Evolutionary conservation across 2,797 vertebrate species (phyloP).

Genomic region (Muscicapa comitata): DNA sequence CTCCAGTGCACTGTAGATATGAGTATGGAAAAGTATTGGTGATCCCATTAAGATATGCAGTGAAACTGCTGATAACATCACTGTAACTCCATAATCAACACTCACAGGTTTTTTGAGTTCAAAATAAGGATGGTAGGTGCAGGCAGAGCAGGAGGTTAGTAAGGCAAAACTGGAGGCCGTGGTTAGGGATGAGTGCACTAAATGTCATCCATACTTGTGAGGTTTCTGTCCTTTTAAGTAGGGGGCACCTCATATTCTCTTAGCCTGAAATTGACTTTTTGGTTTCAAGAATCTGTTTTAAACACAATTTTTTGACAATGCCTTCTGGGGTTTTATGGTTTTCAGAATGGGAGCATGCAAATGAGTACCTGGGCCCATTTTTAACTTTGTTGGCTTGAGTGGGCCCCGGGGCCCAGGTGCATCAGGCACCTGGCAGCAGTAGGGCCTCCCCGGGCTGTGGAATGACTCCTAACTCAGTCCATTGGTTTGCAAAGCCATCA

Average conservation of each 20-base stretch:
- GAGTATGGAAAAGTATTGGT: background rate
- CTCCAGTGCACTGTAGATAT: background rate
- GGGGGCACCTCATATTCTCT: background rate
- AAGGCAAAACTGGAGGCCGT: background rate
- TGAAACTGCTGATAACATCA: background rate
- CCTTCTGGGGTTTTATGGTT: background rate
- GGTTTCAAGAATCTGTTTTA: background rate
- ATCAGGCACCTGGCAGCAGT: background rate
- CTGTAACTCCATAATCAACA: background rate
- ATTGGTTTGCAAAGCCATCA: constrained; percentile 86
- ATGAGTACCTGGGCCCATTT: background rate
- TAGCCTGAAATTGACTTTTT: background rate
- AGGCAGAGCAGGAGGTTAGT: background rate
- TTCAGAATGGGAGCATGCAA: background rate
- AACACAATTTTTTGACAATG: background rate
- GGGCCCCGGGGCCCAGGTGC: constrained; percentile 10
- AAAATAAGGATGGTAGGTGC: background rate
- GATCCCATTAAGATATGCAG: background rate
- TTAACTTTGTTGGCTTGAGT: background rate
- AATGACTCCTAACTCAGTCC: constrained; percentile 51
- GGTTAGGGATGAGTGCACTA: background rate
- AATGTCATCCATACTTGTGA: background rate
- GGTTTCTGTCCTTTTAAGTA: background rate
- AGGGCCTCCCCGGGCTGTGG: background rate
- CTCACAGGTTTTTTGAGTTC: background rate